These are phyloP conservation scores for Vulpes lagopus DNA, from an alignment of 2,113 vertebrate genomes.

Conservation along the genomic window DNA sequence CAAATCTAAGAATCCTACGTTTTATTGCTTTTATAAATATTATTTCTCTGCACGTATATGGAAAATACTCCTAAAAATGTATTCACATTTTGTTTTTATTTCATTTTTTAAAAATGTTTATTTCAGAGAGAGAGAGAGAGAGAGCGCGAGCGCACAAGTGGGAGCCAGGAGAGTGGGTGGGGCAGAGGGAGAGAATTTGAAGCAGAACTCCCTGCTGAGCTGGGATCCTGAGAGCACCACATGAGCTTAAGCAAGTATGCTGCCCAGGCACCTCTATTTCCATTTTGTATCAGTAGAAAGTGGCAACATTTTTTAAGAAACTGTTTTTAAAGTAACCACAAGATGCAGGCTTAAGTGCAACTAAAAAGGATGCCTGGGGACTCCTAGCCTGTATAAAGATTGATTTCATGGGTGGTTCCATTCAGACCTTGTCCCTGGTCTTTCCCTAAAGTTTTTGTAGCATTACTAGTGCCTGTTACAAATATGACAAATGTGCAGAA, in stretches of 20 bases:
- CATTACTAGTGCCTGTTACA: neutral
- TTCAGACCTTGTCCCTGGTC: neutral
- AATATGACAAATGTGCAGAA: neutral
- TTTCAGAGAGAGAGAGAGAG: neutral
- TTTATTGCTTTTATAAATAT: neutral
- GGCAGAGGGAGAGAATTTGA: neutral
- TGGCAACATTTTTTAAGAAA: neutral
- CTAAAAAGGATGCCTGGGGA: neutral
- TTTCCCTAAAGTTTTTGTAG: neutral
- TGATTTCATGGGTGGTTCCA: neutral
- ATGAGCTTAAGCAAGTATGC: neutral
- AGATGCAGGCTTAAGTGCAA: neutral
- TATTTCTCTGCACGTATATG: neutral
- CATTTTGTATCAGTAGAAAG: neutral
- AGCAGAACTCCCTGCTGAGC: neutral
- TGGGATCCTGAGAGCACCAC: neutral
- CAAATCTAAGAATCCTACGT: neutral
- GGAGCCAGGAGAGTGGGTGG: neutral
- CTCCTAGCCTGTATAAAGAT: neutral
- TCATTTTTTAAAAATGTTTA: neutral
- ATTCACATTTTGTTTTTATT: neutral
- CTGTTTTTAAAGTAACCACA: neutral
- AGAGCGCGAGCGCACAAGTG: no score
- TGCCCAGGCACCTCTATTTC: neutral
- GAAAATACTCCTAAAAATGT: neutral